Conservation (phyloP, 2,797 vertebrate species). For the Acestrorhynchus altus region DNA sequence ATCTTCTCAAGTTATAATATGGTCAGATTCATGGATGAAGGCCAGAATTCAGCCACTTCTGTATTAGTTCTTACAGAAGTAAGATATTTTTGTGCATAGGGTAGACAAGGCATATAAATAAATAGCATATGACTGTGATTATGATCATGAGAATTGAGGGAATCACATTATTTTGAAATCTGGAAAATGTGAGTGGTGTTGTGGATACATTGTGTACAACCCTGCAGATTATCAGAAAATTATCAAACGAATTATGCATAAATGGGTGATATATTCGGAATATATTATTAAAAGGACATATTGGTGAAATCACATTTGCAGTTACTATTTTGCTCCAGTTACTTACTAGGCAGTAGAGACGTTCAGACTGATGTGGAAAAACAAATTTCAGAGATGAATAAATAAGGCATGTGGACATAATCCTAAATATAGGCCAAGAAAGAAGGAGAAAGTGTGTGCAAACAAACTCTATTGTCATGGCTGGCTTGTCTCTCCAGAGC, state of each 20-base stretch:
- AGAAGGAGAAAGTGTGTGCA: not conserved
- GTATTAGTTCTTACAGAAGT: not conserved
- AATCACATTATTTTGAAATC: too few relatives aligned
- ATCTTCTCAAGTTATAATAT: not conserved
- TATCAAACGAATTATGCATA: too few relatives aligned
- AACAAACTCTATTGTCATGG: conserved; percentile 47
- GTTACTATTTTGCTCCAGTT: not conserved
- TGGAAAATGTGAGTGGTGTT: too few relatives aligned
- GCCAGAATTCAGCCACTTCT: not conserved
- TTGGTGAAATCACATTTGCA: not conserved
- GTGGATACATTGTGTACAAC: too few relatives aligned
- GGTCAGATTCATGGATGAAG: not conserved
- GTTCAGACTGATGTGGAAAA: not conserved
- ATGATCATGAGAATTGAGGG: too few relatives aligned
- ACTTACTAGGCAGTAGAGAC: not conserved
- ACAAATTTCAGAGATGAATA: not conserved
- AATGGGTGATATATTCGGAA: not conserved
- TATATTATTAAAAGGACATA: not conserved
- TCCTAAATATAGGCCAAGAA: conserved; percentile 1
- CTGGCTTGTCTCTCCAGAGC: conserved; percentile 48
- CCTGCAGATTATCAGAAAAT: too few relatives aligned
- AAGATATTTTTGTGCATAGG: not conserved
- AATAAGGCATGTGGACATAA: not conserved
- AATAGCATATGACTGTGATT: too few relatives aligned
- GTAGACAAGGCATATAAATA: too few relatives aligned